Evolutionary conservation across 2,113 vertebrate species (phyloP).

Genomic region (Arizona elegans): DNA sequence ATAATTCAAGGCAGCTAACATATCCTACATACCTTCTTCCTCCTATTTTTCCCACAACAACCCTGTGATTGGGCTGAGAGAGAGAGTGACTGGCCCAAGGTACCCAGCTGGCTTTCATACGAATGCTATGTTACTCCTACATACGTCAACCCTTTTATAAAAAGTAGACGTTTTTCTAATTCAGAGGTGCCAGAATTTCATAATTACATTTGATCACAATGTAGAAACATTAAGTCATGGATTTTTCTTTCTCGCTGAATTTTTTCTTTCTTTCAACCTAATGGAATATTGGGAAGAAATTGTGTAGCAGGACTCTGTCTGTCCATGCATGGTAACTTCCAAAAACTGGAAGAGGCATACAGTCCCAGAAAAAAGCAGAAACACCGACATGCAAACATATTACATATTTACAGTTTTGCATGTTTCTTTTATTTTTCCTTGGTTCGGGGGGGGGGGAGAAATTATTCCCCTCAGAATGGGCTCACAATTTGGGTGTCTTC

Average conservation of each 20-base stretch:
- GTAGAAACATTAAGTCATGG: conserved; percentile 42
- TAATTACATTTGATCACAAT: not conserved
- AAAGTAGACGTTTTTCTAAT: not conserved
- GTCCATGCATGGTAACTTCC: not conserved
- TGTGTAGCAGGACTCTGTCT: not conserved
- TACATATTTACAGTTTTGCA: not conserved
- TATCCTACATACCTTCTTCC: not conserved
- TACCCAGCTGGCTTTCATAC: not conserved
- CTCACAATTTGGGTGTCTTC: too few relatives aligned
- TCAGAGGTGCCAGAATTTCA: not conserved
- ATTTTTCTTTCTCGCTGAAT: fast-evolving
- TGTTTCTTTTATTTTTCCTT: not conserved
- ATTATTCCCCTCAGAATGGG: too few relatives aligned
- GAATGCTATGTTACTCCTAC: not conserved
- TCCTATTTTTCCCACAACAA: not conserved
- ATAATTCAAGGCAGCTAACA: not conserved
- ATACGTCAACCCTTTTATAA: not conserved
- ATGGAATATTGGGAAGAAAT: not conserved
- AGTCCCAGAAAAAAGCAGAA: not conserved
- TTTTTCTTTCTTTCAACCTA: not conserved
- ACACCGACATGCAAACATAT: not conserved
- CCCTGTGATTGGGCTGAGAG: not conserved
- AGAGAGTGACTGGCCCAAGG: not conserved
- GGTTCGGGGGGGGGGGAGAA: too few relatives aligned
- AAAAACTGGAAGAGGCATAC: not conserved